These are phyloP conservation scores for Boulengeromyrus knoepffleri DNA, from an alignment of 2,113 vertebrate genomes.

Conservation along the genomic window DNA sequence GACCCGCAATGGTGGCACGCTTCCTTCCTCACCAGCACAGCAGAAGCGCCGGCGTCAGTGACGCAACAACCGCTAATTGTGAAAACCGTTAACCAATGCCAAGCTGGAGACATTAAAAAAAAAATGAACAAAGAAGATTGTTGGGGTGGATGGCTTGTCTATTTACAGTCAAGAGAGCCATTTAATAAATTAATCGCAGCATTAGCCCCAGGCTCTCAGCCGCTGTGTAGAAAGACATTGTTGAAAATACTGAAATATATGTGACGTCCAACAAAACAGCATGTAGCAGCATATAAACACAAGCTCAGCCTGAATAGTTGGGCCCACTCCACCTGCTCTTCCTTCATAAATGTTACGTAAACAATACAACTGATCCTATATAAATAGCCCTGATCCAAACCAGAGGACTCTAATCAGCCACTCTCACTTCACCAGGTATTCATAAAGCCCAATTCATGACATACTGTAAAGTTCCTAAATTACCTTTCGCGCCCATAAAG, in stretches of 20 bases:
- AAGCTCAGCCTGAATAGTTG: not conserved
- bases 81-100: not conserved
- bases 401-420: not conserved
- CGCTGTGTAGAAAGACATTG: not conserved
- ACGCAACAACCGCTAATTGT: not conserved
- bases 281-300: not conserved
- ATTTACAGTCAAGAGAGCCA: not conserved
- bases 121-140: not conserved
- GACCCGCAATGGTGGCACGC: not conserved
- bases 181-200: not conserved
- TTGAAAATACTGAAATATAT: not conserved
- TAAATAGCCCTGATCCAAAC: not conserved
- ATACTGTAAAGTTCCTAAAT: not conserved
- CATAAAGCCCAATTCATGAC: not conserved
- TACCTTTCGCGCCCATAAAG: not conserved
- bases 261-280: not conserved
- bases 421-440: not conserved
- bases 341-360: not conserved
- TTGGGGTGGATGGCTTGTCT: not conserved
- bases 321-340: not conserved
- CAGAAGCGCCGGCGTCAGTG: not conserved
- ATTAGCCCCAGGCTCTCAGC: not conserved
- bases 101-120: not conserved
- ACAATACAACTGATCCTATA: not conserved
- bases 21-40: not conserved